Base-by-base conservation (phyloP, 2,797 vertebrate species). In the Cynopterus sphinx region DNA sequence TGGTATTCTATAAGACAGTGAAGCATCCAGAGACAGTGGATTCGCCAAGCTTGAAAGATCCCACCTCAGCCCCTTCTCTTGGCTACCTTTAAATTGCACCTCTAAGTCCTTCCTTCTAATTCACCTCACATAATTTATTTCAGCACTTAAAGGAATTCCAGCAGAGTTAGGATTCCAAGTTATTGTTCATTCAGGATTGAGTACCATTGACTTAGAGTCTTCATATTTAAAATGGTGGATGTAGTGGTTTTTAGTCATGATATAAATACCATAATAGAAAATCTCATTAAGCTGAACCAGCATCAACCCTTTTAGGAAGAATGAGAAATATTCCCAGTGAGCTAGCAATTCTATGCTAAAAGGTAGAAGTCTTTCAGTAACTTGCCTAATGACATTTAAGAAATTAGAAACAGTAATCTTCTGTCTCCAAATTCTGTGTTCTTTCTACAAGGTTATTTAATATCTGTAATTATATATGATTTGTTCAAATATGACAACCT, bases 251-350 rank as follows among this genome's bases (percentile, higher is more conserved):
- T 91, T 83, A 39, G 24, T 83, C 22, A 57, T 67, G 53, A 78
- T 92, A 90, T 88, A 86, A 96, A 82, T 90, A 92, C 82, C 53
- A 49, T 87, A 91, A 92, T 55, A 12, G 86, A 84, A 92, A 96
- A 96, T 24, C 59, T 94, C 74, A 90, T 88, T 57, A 90, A 43
- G 31, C 78, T 90, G 51, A 96, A 39, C 6, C 22, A 90, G 41
- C 59, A 28, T 43, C 33, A 94, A 12, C 46, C 63, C 70, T 90
- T 90, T 84, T 17, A 70, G 21, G 13, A 65, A 79, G 51, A 74
- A 83, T 88, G 63, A 95, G 57, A 95, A 71, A 28, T 95, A 53
- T 95, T 28, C 39, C 51, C 77, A 24, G 1, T 49, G 21, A 67
- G 43, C 46, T 92, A 75, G 39, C 22, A 36, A 13, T 79, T 94